Percentiles rank a stretch among this genome's conserved stretches.
phyloP scores from a whole-genome alignment of 2,888 invertebrate species.

The Eristalis arbustorum region DNA sequence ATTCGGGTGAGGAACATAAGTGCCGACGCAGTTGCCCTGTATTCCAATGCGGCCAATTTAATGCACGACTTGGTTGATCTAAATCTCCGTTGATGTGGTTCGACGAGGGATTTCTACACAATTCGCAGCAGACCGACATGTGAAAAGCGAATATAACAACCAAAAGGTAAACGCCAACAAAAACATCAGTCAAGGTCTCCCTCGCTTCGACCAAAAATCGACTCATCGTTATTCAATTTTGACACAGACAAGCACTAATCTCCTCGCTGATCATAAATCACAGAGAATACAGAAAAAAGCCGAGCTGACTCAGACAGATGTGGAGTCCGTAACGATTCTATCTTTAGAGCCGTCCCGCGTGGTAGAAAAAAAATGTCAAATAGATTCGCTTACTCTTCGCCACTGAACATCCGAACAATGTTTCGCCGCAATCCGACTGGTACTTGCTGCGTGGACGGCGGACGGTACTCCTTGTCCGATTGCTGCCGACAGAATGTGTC shows the following conservation, averaged over 20 bases:
- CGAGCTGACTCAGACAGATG: not conserved
- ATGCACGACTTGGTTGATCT: too few species aligned
- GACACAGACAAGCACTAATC: not conserved
- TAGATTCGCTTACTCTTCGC: conserved; percentile 78
- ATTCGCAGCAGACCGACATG: too few species aligned
- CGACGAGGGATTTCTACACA: too few species aligned
- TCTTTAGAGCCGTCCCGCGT: not conserved
- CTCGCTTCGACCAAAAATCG: not conserved
- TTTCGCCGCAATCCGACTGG: conserved; percentile 76
- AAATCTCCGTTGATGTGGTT: too few species aligned
- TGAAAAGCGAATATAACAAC: too few species aligned
- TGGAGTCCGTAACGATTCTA: not conserved
- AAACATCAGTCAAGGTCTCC: too few species aligned
- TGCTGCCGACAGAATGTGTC: conserved; percentile 51
- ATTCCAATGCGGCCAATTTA: too few species aligned
- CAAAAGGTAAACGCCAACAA: too few species aligned
- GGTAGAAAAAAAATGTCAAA: not conserved
- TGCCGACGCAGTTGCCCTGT: too few species aligned
- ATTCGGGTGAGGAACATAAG: too few species aligned
- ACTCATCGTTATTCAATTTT: not conserved
- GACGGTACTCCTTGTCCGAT: conserved; percentile 15
- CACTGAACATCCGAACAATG: conserved; percentile 79
- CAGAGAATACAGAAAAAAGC: not conserved
- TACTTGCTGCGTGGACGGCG: conserved; percentile 73
- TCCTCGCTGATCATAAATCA: not conserved